A percentile compares a stretch with the other conserved stretches of the same genome.
phyloP scores from a whole-genome alignment of 2,888 invertebrate species.

The Lymantria monacha region DNA sequence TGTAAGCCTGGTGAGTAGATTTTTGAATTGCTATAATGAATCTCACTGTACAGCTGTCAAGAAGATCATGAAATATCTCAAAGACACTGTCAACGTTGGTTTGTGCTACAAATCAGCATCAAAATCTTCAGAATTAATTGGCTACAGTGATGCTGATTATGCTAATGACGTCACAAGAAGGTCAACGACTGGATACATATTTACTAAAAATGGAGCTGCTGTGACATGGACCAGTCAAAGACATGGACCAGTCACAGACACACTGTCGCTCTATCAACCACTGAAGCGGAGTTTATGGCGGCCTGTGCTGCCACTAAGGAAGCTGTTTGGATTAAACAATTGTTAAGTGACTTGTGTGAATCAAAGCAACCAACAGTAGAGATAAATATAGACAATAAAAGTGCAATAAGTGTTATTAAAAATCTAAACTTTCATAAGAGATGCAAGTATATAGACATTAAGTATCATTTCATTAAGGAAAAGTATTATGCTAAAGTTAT shows the following conservation, averaged over 20 bases:
- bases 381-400: slow-evolving; percentile 3
- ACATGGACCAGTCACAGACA: no score
- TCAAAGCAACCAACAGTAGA: slow-evolving; percentile 1
- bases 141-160: slow-evolving; percentile 18
- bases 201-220: slow-evolving; percentile 15
- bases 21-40: slow-evolving; percentile 1
- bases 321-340: slow-evolving; percentile 4
- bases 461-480: slow-evolving; percentile 3
- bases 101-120: not conserved
- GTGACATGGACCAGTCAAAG: slow-evolving; percentile 5
- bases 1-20: slow-evolving; percentile 3
- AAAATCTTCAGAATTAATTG: slow-evolving; percentile 4
- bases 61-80: not conserved
- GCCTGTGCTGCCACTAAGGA: slow-evolving; percentile 8
- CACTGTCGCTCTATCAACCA: slow-evolving; percentile 2
- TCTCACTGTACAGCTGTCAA: slow-evolving; percentile 2
- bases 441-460: not conserved
- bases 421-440: slow-evolving; percentile 1
- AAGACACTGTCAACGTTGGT: slow-evolving; percentile 1
- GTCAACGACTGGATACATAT: slow-evolving; percentile 17
- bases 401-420: slow-evolving; percentile 3
- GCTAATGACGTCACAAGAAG: slow-evolving; percentile 12
- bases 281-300: slow-evolving; percentile 6
- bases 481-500: slow-evolving; percentile 3
- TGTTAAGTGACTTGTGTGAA: slow-evolving; percentile 3